Conservation (phyloP, 2,113 vertebrate species). For the Dasyprocta punctata region DNA sequence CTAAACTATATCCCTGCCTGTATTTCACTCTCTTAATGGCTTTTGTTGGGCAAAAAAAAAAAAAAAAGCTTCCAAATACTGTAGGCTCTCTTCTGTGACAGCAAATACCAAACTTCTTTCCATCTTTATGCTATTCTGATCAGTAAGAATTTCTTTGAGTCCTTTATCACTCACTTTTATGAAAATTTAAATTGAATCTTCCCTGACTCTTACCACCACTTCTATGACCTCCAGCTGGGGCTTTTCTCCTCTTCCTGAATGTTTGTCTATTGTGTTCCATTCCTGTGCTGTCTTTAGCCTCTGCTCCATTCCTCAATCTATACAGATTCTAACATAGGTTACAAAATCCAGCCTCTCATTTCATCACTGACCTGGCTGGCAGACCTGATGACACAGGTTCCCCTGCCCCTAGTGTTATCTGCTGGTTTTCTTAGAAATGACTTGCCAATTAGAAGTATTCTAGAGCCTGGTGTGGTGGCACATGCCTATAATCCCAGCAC, state of each 20-base stretch:
- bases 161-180: neutral
- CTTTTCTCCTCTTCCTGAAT: neutral
- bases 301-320: neutral
- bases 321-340: neutral
- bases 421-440: neutral
- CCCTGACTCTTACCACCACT: neutral
- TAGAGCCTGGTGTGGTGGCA: no score
- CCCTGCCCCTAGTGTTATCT: neutral
- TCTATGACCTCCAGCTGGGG: neutral
- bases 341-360: neutral
- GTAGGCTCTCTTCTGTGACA: neutral
- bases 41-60: neutral
- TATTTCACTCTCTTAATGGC: neutral
- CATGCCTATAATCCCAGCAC: no score
- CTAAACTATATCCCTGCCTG: no score
- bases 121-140: neutral
- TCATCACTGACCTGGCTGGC: neutral
- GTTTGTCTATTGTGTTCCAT: neutral
- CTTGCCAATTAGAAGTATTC: neutral
- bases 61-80: neutral
- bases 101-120: neutral
- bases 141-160: neutral
- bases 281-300: neutral
- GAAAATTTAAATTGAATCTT: neutral
- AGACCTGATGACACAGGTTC: neutral